phyloP scores from a whole-genome alignment of 2,888 invertebrate genomes.

The Cyclophora punctaria region DNA sequence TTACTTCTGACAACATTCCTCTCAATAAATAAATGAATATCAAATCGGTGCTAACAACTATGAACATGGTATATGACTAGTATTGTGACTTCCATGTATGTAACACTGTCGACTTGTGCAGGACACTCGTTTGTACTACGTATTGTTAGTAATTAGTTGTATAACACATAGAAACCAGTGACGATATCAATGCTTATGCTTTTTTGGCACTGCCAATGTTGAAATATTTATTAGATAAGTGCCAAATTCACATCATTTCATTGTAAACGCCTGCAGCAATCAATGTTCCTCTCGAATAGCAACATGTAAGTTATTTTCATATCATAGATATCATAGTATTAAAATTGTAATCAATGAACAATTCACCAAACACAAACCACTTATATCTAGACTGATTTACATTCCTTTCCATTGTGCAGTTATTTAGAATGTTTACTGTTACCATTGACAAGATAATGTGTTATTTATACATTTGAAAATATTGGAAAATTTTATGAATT shows the following conservation, averaged over 20 bases:
- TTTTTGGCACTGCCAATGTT: slow-evolving; percentile 17
- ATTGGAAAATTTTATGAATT: slow-evolving; percentile 14
- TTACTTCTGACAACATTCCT: slow-evolving; percentile 32
- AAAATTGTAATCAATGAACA: slow-evolving; percentile 20
- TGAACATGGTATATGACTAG: not conserved
- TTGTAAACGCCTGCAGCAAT: slow-evolving; percentile 26
- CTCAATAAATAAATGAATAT: slow-evolving; percentile 7
- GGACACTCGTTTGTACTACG: too few species aligned
- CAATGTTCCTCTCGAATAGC: slow-evolving; percentile 46
- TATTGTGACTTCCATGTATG: not conserved
- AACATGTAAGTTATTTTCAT: slow-evolving; percentile 17
- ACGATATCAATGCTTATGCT: slow-evolving; percentile 13
- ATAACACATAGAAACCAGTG: slow-evolving; percentile 7
- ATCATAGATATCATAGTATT: slow-evolving; percentile 12
- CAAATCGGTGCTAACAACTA: slow-evolving; percentile 17
- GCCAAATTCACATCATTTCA: slow-evolving; percentile 44
- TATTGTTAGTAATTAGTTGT: slow-evolving; percentile 4
- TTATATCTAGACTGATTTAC: slow-evolving; percentile 44
- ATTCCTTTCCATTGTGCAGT: slow-evolving; percentile 31
- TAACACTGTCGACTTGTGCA: too few species aligned
- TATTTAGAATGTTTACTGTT: slow-evolving; percentile 4
- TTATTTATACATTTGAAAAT: slow-evolving; percentile 12
- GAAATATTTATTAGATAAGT: slow-evolving; percentile 35
- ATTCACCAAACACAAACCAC: slow-evolving; percentile 33
- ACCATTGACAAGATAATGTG: slow-evolving; percentile 10